Percentiles rank a stretch among this genome's conserved stretches.
Evolutionary conservation across 2,113 vertebrate species (phyloP).

Genomic region (Trachemys scripta): DNA sequence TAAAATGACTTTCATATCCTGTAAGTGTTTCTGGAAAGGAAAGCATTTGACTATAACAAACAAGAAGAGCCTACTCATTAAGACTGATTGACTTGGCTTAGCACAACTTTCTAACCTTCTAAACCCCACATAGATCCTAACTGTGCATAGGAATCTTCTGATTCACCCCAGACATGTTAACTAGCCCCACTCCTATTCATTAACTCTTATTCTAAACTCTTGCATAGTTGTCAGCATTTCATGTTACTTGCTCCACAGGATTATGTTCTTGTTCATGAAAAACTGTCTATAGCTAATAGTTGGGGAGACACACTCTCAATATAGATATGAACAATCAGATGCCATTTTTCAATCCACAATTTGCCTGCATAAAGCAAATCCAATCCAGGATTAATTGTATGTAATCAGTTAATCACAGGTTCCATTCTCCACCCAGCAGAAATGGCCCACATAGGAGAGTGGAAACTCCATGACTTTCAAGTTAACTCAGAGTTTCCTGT

Average conservation of each 20-base stretch:
- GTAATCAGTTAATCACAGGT: neutral
- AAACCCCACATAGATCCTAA: neutral
- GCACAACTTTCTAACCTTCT: neutral
- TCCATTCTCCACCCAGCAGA: neutral
- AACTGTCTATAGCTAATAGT: neutral
- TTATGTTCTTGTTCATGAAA: neutral
- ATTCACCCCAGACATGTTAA: fast-evolving
- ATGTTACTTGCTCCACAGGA: neutral
- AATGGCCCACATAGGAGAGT: neutral
- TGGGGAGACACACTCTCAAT: neutral
- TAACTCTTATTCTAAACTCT: neutral
- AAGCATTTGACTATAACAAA: neutral
- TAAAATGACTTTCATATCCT: neutral
- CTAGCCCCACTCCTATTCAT: fast-evolving
- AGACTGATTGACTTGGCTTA: neutral
- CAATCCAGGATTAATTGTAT: neutral
- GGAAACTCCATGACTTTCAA: neutral
- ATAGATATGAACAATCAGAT: neutral
- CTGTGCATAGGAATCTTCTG: neutral
- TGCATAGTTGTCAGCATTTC: neutral
- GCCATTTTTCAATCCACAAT: neutral
- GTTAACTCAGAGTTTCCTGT: no score
- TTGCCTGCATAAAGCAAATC: neutral
- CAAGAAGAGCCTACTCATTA: neutral
- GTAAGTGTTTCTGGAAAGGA: neutral